phyloP scores from a whole-genome alignment of 2,888 invertebrate species.

The Nomada flava region DNA sequence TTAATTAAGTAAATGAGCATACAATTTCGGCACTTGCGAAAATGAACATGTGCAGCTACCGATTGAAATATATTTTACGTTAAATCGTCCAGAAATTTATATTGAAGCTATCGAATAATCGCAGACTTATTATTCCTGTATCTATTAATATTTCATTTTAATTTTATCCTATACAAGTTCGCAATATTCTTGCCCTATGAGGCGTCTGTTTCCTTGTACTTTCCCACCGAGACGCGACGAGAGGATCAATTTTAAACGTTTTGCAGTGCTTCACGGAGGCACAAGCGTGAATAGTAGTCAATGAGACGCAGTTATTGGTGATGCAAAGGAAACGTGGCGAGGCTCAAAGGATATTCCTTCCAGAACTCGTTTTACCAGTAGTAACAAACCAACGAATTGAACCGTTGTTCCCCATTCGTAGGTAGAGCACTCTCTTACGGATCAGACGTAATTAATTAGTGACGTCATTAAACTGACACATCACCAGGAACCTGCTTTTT shows the following conservation, averaged over 20 bases:
- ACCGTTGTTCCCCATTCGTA: conserved; percentile 47
- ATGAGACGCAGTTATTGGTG: conserved; percentile 46
- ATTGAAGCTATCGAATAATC: background rate
- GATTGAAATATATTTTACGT: no score
- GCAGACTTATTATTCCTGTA: background rate
- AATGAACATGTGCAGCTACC: no score
- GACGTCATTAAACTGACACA: conserved; percentile 56
- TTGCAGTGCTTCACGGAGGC: background rate
- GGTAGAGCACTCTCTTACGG: conserved; percentile 43
- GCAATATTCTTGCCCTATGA: background rate
- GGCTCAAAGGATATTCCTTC: conserved; percentile 36
- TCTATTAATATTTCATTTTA: background rate
- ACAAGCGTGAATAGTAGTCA: conserved; percentile 40
- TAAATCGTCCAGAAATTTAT: no score
- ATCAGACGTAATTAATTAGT: conserved; percentile 54
- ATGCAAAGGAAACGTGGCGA: conserved; percentile 25
- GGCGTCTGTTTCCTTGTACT: background rate
- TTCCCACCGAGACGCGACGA: background rate
- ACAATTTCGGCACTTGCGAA: no score
- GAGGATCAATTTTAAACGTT: background rate
- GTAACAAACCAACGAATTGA: conserved; percentile 54
- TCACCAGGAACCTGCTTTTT: conserved; percentile 52
- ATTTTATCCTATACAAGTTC: background rate
- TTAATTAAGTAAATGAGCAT: no score
- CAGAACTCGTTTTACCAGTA: conserved; percentile 55